Evolutionary conservation across 2,113 vertebrate genomes (phyloP), one percentile per base, ranked within the genome.

Genomic region (Chaetodon auriga): DNA sequence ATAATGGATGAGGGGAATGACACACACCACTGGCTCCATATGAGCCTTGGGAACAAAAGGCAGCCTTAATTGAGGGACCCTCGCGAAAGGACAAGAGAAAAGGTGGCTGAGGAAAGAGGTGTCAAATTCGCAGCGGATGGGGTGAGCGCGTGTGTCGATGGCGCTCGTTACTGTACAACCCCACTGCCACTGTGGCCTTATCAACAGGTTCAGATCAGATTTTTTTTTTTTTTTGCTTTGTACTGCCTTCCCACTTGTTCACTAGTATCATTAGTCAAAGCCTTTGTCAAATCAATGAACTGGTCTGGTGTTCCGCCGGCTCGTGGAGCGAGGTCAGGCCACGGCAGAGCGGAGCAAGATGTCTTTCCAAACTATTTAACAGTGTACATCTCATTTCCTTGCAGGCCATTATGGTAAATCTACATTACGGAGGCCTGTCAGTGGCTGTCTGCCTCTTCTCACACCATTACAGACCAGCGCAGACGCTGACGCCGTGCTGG

Each of bases 321-420:
- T 62, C 85, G 43, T 8, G 63, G 80, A 77, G 76, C 53, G 84
- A 90, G 91, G 91, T 93, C 85, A 90, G 80, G 62, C 54, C 78
- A 75, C 65, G 10, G 81, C 85, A 25, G 66, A 81, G 60, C 41
- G 66, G 86, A 84, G 83, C 83, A 78, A 85, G 75, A 90, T 82
- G 90, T 91, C 87, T 89, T 91, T 94, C 93, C 90, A 79, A 92
- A 93, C 88, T 92, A 93, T 93, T 93, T 93, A 92, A 91, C 87
- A 88, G 83, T 72, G 74, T 90, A 93, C 91, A 88, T 89, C 90
- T 92, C 85, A 91, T 92, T 93, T 91, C 84, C 88, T 87, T 35
- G 66, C 78, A 85, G 88, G 90, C 87, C 79, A 92, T 92, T 92
- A 90, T 78, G 75, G 90, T 92, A 91, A 90, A 91, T 90, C 85